Base-by-base conservation (phyloP, 1,140 invertebrate genomes). In the Octopus bimaculoides region DNA sequence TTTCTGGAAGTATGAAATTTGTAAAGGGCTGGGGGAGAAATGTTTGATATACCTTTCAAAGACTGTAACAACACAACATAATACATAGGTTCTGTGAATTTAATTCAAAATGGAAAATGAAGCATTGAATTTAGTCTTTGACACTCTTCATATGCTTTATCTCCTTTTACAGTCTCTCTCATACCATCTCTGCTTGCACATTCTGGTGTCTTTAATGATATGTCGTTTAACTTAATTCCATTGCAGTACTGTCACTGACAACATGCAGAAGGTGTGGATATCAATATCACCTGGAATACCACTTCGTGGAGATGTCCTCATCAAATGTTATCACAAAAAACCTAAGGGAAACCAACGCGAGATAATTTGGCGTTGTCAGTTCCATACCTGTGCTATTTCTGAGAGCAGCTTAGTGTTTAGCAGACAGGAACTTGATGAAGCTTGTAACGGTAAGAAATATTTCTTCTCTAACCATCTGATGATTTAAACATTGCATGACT, bases 371-470 rank as follows among this genome's bases (percentile, higher is more conserved):
- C 92, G 93, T 76, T 94, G 93, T 86, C 94, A 98, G 93, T 97
- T 97, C 91, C 96, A 97, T 91, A 97, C 96, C 0, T 97, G 96
- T 90, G 95, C 96, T 52, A 94, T 97, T 76, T 92, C 94, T 73
- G 94, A 95, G 88, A 93, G 95, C 89, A 94, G 93, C 73, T 92
- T 97, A 20, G 93, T 93, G 83, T 96, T 97, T 91, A 93, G 94
- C 78, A 94, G 96, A 86, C 93, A 94, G 84, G 95, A 97, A 86
- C 91, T 98, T 66, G 96, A 98, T 90, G 92, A 93, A 85, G 95
- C 95, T 77, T 94, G 93, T 84, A 93, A 93, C 86, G 94, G 94
- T 95, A 91, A 90, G 89, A 69, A 17, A 52, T 55, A 26, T 61
- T 54, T 75, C 66, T 74, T 78, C 78, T 61, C 56, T 12, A 61